Percentiles rank a stretch among this genome's conserved stretches.
These are phyloP conservation scores for Meandrina meandrites DNA, from an alignment of 92 coral and sea anemone species.

Conservation along the genomic window DNA sequence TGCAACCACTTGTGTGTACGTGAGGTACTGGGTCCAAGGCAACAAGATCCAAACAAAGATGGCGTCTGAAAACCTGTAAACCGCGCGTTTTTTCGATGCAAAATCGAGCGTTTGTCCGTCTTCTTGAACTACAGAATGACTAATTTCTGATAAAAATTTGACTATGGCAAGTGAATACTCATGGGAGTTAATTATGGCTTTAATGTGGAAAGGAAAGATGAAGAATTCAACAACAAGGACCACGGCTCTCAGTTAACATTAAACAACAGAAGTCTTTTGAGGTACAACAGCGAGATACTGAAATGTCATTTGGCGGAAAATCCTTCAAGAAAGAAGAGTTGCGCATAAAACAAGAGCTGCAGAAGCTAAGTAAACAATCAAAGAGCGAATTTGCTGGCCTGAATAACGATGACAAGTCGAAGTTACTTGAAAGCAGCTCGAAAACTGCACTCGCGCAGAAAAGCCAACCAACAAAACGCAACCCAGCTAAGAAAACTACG, in stretches of 20 bases:
- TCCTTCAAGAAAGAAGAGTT: slow-evolving; percentile 73
- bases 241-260: not conserved
- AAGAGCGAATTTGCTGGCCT: slow-evolving; percentile 74
- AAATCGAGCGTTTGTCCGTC: not conserved
- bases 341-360: slow-evolving; percentile 75
- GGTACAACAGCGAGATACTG: not conserved
- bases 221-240: not conserved
- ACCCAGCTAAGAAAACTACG: slow-evolving; percentile 23
- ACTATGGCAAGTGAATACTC: not conserved
- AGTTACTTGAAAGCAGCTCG: slow-evolving; percentile 48
- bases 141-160: not conserved
- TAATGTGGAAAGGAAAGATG: not conserved
- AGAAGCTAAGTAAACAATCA: slow-evolving; percentile 72
- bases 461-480: slow-evolving; percentile 17
- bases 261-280: not conserved
- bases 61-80: slow-evolving; percentile 58
- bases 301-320: slow-evolving; percentile 83
- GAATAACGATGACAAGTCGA: slow-evolving; percentile 69
- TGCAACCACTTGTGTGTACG: not conserved
- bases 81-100: not conserved
- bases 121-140: not conserved
- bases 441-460: slow-evolving; percentile 35
- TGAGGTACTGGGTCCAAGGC: slow-evolving; percentile 76
- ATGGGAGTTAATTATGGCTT: not conserved
- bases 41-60: slow-evolving; percentile 84